Conservation (phyloP, 1,140 invertebrate genomes). For the Heliconius melpomene region DNA sequence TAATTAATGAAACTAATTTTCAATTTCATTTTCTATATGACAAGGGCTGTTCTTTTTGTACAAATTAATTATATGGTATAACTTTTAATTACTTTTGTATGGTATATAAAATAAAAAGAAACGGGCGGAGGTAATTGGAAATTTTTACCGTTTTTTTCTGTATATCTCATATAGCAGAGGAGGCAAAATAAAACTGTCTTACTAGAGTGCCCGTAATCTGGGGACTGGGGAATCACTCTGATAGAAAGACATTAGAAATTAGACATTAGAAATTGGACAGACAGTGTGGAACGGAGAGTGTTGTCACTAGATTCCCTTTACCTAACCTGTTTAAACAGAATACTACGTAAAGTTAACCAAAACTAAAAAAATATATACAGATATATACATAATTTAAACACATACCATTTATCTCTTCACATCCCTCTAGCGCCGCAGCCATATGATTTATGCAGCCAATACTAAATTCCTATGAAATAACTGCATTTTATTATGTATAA, state of each 20-base stretch:
- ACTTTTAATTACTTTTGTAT: not conserved
- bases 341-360: not conserved
- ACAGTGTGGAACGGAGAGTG: not conserved
- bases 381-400: no score
- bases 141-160: no score
- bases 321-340: not conserved
- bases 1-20: slow-evolving; percentile 34
- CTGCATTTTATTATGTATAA: slow-evolving; percentile 1
- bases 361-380: not conserved
- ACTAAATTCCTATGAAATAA: slow-evolving; percentile 23
- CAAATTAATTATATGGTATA: not conserved
- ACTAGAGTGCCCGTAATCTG: no score
- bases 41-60: slow-evolving; percentile 14
- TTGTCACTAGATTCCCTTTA: not conserved
- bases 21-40: slow-evolving; percentile 23
- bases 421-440: not conserved
- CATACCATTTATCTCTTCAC: no score
- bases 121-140: no score
- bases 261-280: not conserved
- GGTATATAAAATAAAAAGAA: no score
- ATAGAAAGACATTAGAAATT: no score
- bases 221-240: no score
- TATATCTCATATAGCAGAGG: no score
- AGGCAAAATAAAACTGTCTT: no score
- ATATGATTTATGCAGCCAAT: slow-evolving; percentile 26